These are phyloP conservation scores for Maniola jurtina DNA, from an alignment of 1,140 invertebrate genomes.

Conservation along the genomic window DNA sequence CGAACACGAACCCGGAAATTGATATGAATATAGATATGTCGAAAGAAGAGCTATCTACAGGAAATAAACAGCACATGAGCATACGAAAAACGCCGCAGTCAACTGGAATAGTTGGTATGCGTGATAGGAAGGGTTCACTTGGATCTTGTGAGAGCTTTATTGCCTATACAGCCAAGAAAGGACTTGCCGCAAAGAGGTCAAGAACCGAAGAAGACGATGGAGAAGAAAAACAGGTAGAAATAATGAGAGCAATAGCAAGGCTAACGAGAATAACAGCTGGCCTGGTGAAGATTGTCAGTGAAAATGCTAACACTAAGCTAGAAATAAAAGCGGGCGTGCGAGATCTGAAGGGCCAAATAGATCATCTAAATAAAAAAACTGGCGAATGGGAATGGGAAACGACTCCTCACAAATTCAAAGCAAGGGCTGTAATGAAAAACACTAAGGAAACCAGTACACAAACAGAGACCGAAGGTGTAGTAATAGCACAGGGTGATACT, in stretches of 20 bases:
- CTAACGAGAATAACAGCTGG: background rate
- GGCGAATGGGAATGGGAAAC: background rate
- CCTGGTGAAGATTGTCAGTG: background rate
- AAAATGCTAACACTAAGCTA: background rate
- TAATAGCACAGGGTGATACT: background rate
- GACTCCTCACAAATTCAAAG: background rate
- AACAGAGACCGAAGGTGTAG: background rate
- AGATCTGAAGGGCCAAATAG: background rate
- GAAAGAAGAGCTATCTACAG: too few species aligned
- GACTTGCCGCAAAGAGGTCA: background rate
- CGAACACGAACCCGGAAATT: too few species aligned
- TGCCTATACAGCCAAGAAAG: background rate
- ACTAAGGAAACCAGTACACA: background rate
- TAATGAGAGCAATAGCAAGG: background rate
- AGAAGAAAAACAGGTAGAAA: background rate
- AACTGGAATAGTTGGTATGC: background rate
- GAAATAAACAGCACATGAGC: too few species aligned
- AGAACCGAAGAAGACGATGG: background rate
- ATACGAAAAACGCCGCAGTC: too few species aligned
- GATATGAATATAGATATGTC: too few species aligned
- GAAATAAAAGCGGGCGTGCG: background rate
- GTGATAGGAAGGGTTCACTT: background rate
- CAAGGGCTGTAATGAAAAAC: background rate
- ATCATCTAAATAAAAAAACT: background rate
- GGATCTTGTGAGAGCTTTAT: background rate